A percentile compares a stretch with the other conserved stretches of the same genome.
These are phyloP conservation scores for Augiades crinisus DNA, from an alignment of 2,888 invertebrate species.

Conservation along the genomic window DNA sequence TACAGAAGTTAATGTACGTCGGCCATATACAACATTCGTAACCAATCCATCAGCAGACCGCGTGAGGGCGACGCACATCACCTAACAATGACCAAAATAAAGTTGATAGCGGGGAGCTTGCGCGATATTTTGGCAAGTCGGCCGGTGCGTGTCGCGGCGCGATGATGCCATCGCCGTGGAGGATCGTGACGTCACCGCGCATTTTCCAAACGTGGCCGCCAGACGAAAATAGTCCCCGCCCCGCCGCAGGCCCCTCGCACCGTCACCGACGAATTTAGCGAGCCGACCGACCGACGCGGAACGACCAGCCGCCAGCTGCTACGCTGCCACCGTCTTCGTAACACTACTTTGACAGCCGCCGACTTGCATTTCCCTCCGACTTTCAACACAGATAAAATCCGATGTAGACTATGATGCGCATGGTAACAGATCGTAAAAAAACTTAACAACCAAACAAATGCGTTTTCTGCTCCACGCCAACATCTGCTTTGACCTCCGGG, in stretches of 20 bases:
- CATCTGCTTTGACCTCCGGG: background rate
- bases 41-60: conserved; percentile 34
- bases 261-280: conserved; percentile 78
- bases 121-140: conserved; percentile 77
- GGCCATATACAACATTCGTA: conserved; percentile 9
- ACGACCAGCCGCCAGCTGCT: conserved; percentile 39
- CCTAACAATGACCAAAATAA: conserved; percentile 74
- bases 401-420: background rate
- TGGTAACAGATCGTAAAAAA: background rate
- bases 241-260: conserved; percentile 65
- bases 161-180: conserved; percentile 79
- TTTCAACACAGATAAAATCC: background rate
- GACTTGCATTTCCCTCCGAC: conserved; percentile 23
- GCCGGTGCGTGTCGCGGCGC: conserved; percentile 71
- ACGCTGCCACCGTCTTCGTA: conserved; percentile 40
- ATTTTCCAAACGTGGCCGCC: conserved; percentile 81
- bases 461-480: conserved; percentile 12
- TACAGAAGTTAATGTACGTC: conserved; percentile 26
- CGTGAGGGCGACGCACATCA: conserved; percentile 36
- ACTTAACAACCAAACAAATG: background rate
- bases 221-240: conserved; percentile 80
- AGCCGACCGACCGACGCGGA: conserved; percentile 43
- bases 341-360: conserved; percentile 32
- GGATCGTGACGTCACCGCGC: conserved; percentile 77
- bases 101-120: conserved; percentile 65